Evolutionary conservation across 2,797 vertebrate genomes (phyloP).

Genomic region (Hoplostethus mediterraneus): DNA sequence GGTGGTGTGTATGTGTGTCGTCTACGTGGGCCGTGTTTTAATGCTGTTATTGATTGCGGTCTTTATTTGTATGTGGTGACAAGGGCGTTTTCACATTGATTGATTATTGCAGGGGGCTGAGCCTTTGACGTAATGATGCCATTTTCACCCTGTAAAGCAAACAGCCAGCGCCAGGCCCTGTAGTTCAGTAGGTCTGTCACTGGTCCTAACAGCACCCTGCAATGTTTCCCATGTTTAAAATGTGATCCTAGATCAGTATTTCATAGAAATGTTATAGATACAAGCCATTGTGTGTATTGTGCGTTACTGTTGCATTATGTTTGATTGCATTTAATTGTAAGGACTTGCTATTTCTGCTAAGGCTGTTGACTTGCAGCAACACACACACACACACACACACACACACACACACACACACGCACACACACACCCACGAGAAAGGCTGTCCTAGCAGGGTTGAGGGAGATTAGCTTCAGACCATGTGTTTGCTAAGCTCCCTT

Average conservation of each 20-base stretch:
- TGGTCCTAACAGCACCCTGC: not conserved
- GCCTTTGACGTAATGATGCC: not conserved
- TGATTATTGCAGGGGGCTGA: conserved; percentile 9
- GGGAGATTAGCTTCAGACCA: conserved; percentile 41
- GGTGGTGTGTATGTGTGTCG: conserved; percentile 1
- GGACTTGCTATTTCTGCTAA: conserved; percentile 16
- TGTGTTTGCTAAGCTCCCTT: conserved; percentile 39
- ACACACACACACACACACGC: conserved; percentile 13
- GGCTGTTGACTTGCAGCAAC: not conserved
- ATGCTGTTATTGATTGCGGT: conserved; percentile 45
- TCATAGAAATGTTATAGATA: not conserved
- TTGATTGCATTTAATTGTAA: conserved; percentile 9
- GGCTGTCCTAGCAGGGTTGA: conserved; percentile 17
- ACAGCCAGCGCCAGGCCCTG: not conserved
- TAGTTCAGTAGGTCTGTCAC: too few relatives aligned
- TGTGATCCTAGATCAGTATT: not conserved
- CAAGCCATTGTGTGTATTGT: not conserved
- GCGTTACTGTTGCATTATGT: conserved; percentile 7
- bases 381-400: conserved; percentile 4
- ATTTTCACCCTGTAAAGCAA: conserved; percentile 27
- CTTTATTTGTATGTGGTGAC: conserved; percentile 45
- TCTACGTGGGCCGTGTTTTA: conserved; percentile 24
- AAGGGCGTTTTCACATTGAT: conserved; percentile 40
- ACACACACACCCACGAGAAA: conserved; percentile 17
- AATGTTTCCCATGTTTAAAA: not conserved